Evolutionary conservation across 2,888 invertebrate species (phyloP), one percentile per base, ranked within the genome.

Genomic region (Ferdinandea cuprea): DNA sequence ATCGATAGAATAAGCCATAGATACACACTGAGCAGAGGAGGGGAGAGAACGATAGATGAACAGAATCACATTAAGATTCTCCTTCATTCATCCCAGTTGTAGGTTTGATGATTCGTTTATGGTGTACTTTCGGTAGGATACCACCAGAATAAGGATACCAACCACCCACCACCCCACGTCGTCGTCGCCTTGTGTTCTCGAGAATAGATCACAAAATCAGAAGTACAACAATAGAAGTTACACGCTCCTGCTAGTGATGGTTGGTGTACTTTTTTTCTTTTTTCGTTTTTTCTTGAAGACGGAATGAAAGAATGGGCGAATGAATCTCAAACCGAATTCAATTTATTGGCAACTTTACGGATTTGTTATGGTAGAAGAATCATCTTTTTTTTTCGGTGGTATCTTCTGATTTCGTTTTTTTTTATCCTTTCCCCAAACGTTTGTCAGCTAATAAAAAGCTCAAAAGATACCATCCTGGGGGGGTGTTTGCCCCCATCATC

Each of bases 271-370:
- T 35, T 44, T 7, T 40, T 40, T 17, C 35, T 40, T 30, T 32
- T 25, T 44, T 54, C 44, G 19, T n/a, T 40, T 50, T 44, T 28
- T 6, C 7, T 30, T 8, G 8, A n/a, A n/a, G 25, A 25, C 3
- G 5, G 25, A 25, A 25, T n/a, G n/a, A 25, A 25, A 5, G 40
- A 58, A 58, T 19, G 52, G 73, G 42, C 69, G 52, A 58, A 71
- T 72, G 71, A 42, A 72, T 77, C 81, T 54, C 78, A 83, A 56
- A 56, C 48, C 68, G 73, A 78, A 83, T 83, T 83, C 83, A 83
- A 83, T 83, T 83, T 83, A 83, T 83, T 83, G 83, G 83, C 83
- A 83, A 83, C 83, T 83, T 83, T 78, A 83, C 78, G 83, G 78
- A 83, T 83, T 83, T 83, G 61, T 83, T 78, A 83, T 73, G 68